A percentile compares a stretch with the other conserved stretches of the same genome.
Evolutionary conservation across 2,113 vertebrate genomes (phyloP).

Genomic region (Boulengeromyrus knoepffleri): DNA sequence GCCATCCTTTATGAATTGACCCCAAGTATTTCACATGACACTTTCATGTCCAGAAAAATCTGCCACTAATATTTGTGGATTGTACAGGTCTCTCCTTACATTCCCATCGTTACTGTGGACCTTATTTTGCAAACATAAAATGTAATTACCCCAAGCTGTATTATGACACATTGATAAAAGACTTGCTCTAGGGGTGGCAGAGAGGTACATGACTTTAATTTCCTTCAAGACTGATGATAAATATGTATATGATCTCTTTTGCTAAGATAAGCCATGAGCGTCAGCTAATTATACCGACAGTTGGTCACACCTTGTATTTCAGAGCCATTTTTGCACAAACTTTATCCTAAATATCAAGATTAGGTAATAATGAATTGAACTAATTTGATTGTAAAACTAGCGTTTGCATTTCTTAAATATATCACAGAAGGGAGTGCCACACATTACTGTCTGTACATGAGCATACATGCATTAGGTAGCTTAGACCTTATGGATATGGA

Average conservation of each 20-base stretch:
- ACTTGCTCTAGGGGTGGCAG: background rate
- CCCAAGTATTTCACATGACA: background rate
- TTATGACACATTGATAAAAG: constrained; percentile 1
- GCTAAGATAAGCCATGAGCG: background rate
- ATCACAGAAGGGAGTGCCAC: background rate
- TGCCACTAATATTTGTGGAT: background rate
- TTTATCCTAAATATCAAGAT: background rate
- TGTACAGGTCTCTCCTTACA: background rate
- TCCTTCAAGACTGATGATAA: constrained; percentile 1
- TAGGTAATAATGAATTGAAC: background rate
- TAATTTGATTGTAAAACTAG: background rate
- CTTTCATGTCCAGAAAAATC: background rate
- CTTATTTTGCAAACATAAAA: constrained; percentile 3
- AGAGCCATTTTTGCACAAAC: background rate
- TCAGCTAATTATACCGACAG: background rate
- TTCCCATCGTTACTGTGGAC: background rate
- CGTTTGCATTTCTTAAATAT: background rate
- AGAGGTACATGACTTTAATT: background rate
- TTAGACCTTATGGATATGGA: background rate
- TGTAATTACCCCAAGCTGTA: background rate
- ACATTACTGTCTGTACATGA: background rate
- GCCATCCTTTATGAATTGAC: background rate
- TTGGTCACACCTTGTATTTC: background rate
- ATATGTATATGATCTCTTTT: background rate
- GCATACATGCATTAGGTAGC: background rate